Base-by-base conservation (phyloP, 2,888 invertebrate species). In the Gasteruption jaculator region DNA sequence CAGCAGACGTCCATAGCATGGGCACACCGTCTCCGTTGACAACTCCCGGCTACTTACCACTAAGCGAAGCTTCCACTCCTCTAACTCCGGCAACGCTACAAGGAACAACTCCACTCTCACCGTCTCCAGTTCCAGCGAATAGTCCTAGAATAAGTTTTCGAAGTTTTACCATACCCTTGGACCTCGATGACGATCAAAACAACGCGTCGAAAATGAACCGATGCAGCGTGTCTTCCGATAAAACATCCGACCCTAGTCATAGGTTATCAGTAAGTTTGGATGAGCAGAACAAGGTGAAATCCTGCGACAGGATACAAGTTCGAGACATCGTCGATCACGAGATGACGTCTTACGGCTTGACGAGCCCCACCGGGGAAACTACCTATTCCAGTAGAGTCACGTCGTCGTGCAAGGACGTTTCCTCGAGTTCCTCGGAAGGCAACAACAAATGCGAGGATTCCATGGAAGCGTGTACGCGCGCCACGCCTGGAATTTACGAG, bases 1-100 rank as follows among this genome's bases (percentile, higher is more conserved):
- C 70, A 7, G 73, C 72, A 5, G 73, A 73, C 43, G 60, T 73
- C 14, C 73, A 73, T 51, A 65, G 62, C 24, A 62, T 68, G 58
- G 69, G 70, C 21, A 68, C 63, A 2, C 71, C 71, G 0, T 71
- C 71, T 16, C 67, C 71, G 2, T 41, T 71, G 41, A 61, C 63
- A 26, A 71, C 71, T 1, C 69, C 71, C 2, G 70, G 69, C 3
- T 69, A 69, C 31, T 50, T 71, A 36, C 68, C 69, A 2, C 45
- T 70, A 19, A 68, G 68, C 8, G 70, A 71, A 50, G 65, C 65
- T 5, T 68, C 69, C 6, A 70, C 70, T 3, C 70, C 70, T 2
- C 40, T 70, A 26, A 68, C 65, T 1, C 68, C 68, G 2, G 59
- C 60, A 4, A 66, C 65, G 10, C 50, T 67, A 34, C 67, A 61